Evolutionary conservation across 2,113 vertebrate genomes (phyloP).

Genomic region (Ailuropoda melanoleuca): DNA sequence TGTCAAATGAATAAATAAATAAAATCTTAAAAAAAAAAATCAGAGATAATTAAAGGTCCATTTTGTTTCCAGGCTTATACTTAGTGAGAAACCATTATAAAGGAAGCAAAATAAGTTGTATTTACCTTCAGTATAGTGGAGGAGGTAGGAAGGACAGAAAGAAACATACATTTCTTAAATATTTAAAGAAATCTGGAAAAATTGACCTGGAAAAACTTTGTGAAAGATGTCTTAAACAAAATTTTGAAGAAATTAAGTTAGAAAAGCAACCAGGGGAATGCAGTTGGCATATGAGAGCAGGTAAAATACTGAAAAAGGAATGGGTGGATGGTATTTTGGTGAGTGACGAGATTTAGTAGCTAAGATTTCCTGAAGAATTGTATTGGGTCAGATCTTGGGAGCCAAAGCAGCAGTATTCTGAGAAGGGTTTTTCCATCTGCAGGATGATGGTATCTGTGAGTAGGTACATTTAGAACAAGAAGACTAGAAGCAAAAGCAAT

Average conservation of each 20-base stretch:
- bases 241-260: constrained; percentile 11
- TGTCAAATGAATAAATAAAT: too few relatives aligned
- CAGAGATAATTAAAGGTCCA: background rate
- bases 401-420: background rate
- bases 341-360: background rate
- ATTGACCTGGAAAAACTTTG: background rate
- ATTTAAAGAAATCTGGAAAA: constrained; percentile 22
- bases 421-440: background rate
- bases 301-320: background rate
- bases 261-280: background rate
- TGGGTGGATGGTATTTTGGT: background rate
- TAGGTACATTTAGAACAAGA: background rate
- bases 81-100: background rate
- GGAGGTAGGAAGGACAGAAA: background rate
- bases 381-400: background rate
- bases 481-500: background rate
- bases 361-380: constrained; percentile 1
- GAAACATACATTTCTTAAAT: background rate
- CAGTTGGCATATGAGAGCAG: background rate
- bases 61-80: background rate
- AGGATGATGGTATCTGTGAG: background rate
- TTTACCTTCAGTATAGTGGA: background rate
- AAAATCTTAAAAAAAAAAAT: background rate
- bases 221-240: background rate
- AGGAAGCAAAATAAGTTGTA: background rate